A percentile compares a stretch with the other conserved stretches of the same genome.
Conservation (phyloP, 2,797 vertebrate genomes). For the Lepidocolaptes lacrymiger region DNA sequence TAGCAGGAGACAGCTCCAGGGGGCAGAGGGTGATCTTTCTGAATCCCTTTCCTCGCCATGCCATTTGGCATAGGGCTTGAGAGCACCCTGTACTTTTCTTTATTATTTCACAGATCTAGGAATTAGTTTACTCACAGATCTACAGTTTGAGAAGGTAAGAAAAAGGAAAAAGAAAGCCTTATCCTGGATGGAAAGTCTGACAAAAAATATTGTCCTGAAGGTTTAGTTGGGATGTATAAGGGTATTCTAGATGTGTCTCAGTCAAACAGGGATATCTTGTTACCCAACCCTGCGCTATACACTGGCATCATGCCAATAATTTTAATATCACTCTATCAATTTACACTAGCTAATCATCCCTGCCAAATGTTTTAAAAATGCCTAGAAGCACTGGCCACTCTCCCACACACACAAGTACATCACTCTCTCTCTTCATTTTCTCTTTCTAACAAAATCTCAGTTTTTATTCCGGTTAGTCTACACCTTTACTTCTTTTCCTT, state of each 20-base stretch:
- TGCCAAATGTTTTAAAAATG: constrained; percentile 43
- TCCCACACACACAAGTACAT: not conserved
- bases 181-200: not conserved
- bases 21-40: not conserved
- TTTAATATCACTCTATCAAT: constrained; percentile 31
- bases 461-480: not conserved
- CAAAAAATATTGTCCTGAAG: not conserved
- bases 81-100: not conserved
- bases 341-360: constrained; percentile 27
- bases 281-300: not conserved
- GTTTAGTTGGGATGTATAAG: not conserved
- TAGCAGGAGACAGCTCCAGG: not conserved
- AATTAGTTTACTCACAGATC: not conserved
- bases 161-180: not conserved
- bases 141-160: not conserved
- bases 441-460: not conserved
- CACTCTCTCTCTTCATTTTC: not conserved
- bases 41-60: not conserved
- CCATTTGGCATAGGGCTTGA: not conserved
- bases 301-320: not conserved
- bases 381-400: not conserved
- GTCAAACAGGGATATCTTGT: not conserved
- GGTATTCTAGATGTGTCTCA: not conserved
- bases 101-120: not conserved
- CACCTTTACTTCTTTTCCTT: not conserved